phyloP scores from a whole-genome alignment of 2,888 invertebrate species.

The Ennomos erosarius region DNA sequence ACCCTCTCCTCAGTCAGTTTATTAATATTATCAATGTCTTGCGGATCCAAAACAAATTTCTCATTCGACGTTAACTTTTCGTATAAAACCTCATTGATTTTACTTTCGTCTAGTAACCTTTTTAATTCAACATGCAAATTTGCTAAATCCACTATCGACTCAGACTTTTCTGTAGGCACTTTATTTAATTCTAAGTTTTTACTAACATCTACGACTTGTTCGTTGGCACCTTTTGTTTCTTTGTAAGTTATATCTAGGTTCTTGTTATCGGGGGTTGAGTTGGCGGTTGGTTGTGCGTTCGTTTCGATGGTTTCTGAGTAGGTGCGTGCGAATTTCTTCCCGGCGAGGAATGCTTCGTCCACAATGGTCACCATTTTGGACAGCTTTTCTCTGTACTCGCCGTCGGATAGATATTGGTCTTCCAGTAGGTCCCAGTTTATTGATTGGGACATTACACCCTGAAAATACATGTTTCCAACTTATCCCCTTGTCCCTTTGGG shows the following conservation, averaged over 20 bases:
- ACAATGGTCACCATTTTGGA: conserved; percentile 94
- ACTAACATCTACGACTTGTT: conserved; percentile 50
- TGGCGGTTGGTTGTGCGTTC: conserved; percentile 31
- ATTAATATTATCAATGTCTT: conserved; percentile 81
- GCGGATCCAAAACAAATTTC: conserved; percentile 72
- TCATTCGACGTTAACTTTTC: conserved; percentile 74
- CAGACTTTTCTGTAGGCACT: conserved; percentile 50
- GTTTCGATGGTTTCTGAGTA: conserved; percentile 67
- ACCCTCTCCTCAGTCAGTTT: conserved; percentile 65
- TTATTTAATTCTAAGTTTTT: conserved; percentile 53
- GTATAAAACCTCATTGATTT: conserved; percentile 70
- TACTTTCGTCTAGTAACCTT: conserved; percentile 65
- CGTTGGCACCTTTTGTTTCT: conserved; percentile 46
- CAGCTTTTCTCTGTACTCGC: conserved; percentile 91
- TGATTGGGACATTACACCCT: conserved; percentile 98
- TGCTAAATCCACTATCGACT: conserved; percentile 47
- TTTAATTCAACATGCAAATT: conserved; percentile 62
- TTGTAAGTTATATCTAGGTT: conserved; percentile 67
- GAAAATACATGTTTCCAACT: conserved; percentile 30
- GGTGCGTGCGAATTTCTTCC: conserved; percentile 89
- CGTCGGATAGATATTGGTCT: conserved; percentile 93
- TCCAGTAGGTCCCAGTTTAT: conserved; percentile 97
- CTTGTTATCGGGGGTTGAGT: conserved; percentile 40
- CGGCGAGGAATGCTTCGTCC: conserved; percentile 90
- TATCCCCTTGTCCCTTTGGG: no score